Evolutionary conservation across 1,140 invertebrate genomes (phyloP), one percentile per base, ranked within the genome.

Genomic region (Acromyrmex charruanus): DNA sequence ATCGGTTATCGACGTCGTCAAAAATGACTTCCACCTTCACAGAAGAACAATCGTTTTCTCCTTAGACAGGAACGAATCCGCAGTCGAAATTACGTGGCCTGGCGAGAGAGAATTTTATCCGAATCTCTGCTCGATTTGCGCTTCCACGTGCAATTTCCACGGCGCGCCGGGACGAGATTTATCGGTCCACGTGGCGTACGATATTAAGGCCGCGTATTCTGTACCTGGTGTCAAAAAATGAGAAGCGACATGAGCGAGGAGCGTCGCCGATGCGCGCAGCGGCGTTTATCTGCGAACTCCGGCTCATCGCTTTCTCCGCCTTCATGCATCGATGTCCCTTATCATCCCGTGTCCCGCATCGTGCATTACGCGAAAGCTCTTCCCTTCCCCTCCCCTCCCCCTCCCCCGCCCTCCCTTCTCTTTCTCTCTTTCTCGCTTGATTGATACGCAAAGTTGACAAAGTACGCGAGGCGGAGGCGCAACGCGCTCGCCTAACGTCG

Each of bases 391-490:
- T 3, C 39, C 6, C 0, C 66, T 28, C 35, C 74, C 63, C 77
- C 69, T 66, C 77, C 72, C 68, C 74, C 28, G 0, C 35, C 6
- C 7, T 7, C 58, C 53, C 12, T 10, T n/a, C 44, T 51, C 63
- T 71, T 49, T 72, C 87, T 74, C 80, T 81, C 77, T 79, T 75
- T 75, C 28, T 65, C 31, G 49, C 72, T 65, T 77, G 87, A 88
- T 74, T 85, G 91, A 92, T 92, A 92, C 89, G 88, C 89, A 92
- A 92, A 92, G 91, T 92, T 92, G 91, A 92, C 91, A 92, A 92
- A 92, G 91, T 92, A 90, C 81, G 88, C 82, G 68, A 69, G 81
- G 74, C 77, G 69, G 66, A 71, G 63, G 87, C 68, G 61, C 86
- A 80, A 55, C 85, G 90, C 89, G 91, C 66, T 81, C 77, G 72